Base-by-base conservation (phyloP, 2,888 invertebrate species). In the Melinopterus prodromus region DNA sequence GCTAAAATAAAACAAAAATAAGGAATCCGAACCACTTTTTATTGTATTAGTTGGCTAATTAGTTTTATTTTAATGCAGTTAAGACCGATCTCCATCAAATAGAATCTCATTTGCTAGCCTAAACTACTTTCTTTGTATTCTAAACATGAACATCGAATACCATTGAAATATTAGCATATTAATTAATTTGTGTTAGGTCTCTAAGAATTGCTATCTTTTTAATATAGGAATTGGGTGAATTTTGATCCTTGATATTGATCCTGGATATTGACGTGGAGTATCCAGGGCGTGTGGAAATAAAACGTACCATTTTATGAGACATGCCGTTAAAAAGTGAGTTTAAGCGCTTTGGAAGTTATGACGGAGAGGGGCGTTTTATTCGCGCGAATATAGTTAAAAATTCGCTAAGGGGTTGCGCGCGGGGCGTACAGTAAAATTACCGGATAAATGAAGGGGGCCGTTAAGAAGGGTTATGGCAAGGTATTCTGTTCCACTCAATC, bases 281-380 rank as follows among this genome's bases (percentile, higher is more conserved):
- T 53, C n/a, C n/a, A 12, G 53, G 53, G 53, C 53, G 53, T 78
- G 35, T 37, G 9, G 35, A 74, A 35, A 74, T 74, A 74, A 74
- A 74, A 74, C 36, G 74, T 5, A 2, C 9, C 36, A 37, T 74
- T 74, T 74, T 74, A 74, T 74, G 74, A 35, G n/a, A 16, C 26
- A 9, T 37, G 36, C 35, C 35, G 74, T 74, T 74, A 74, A 74
- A 74, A 74, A 26, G 37, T 74, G 74, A 74, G 35, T 37, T 16
- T 16, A n/a, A 35, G 6, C n/a, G 74, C 74, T 74, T 35, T 26
- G 74, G 74, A 35, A 37, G 74, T 74, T 74, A 74, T 74, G 36
- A 35, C 36, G 16, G 35, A 35, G 16, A 71, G 16, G 26, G 74
- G 7, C 35, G 35, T 74, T 74, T 74, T 74, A 74, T 74, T 36